These are phyloP conservation scores for Lytechinus variegatus DNA, from an alignment of 35 echinoderm and acorn worm species.

Conservation along the genomic window DNA sequence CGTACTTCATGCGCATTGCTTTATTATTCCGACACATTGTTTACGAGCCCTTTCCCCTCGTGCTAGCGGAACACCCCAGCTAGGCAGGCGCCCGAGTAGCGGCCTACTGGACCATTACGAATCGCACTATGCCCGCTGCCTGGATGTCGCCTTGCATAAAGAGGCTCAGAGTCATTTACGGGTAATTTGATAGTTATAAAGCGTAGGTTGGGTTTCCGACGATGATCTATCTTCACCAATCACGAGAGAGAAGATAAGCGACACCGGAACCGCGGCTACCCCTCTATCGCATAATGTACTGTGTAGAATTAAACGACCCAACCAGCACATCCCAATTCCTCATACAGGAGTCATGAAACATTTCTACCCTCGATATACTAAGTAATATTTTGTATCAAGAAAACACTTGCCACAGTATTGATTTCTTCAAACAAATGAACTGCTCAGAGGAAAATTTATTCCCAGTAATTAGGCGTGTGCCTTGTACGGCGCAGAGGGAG, in stretches of 20 bases:
- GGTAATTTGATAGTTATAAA: slow-evolving; percentile 93
- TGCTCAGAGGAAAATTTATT: background rate
- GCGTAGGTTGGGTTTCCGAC: slow-evolving; percentile 84
- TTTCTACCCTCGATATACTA: slow-evolving; percentile 12
- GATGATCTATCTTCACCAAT: slow-evolving; percentile 88
- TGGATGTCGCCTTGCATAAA: slow-evolving; percentile 66
- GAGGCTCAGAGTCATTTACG: slow-evolving; percentile 83
- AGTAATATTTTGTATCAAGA: background rate
- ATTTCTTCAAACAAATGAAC: slow-evolving; percentile 23
- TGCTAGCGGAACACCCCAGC: slow-evolving; percentile 17
- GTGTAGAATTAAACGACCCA: background rate
- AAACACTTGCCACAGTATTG: slow-evolving; percentile 15
- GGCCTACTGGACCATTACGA: slow-evolving; percentile 62
- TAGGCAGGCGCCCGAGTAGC: slow-evolving; percentile 30
- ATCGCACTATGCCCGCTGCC: slow-evolving; percentile 53
- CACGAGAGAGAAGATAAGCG: slow-evolving; percentile 82
- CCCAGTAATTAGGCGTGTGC: background rate
- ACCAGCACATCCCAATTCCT: background rate
- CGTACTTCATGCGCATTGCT: background rate
- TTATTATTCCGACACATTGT: background rate
- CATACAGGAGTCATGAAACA: background rate
- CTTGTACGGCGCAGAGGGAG: slow-evolving; percentile 63
- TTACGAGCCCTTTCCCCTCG: background rate
- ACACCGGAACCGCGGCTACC: slow-evolving; percentile 64
- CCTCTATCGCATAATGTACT: slow-evolving; percentile 27